Percentiles rank a stretch among this genome's conserved stretches.
Conservation (phyloP, 2,888 invertebrate genomes). For the Conomelus anceps region DNA sequence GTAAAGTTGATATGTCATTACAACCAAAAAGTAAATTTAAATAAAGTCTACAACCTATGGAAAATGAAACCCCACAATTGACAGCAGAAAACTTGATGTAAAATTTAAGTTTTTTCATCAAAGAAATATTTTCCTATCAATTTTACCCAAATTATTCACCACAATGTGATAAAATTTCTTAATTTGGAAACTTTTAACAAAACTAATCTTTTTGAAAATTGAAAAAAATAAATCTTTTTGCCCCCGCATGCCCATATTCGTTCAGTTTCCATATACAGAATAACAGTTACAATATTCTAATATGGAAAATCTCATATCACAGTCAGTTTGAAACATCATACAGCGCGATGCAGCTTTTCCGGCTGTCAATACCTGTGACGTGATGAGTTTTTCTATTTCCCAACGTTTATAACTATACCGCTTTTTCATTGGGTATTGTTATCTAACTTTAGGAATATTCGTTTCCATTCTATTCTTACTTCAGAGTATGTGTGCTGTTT, state of each 20-base stretch:
- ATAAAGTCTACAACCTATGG: no score
- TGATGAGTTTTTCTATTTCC: background rate
- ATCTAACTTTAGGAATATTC: background rate
- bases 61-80: no score
- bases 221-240: background rate
- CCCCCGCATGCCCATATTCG: background rate
- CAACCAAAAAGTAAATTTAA: no score
- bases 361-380: background rate
- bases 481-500: background rate
- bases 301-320: background rate
- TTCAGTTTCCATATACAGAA: background rate
- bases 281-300: no score
- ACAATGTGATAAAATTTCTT: no score
- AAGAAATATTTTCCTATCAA: no score
- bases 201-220: no score
- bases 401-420: background rate
- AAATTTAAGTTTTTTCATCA: no score
- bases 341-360: background rate
- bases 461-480: background rate
- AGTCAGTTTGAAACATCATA: background rate
- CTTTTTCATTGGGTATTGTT: background rate
- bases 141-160: no score
- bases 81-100: no score
- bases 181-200: no score
- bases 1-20: no score